Evolutionary conservation across 1,140 invertebrate species (phyloP), one percentile per base, ranked within the genome.

Genomic region (Apis florea): DNA sequence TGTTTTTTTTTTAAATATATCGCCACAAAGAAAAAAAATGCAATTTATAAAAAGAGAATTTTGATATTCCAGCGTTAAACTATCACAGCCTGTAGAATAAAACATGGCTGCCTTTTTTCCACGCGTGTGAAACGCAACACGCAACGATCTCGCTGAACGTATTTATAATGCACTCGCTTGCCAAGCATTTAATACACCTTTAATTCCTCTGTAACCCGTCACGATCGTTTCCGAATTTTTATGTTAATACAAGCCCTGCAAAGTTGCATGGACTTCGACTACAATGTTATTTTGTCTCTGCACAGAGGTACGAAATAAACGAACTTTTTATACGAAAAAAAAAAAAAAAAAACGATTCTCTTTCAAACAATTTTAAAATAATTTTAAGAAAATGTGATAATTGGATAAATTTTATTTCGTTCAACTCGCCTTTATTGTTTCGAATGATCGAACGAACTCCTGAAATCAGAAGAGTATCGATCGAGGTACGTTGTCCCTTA

Each of bases 241-340:
- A 26, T 31, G 17, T 79, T 51, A 63, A 15, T 40, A 53, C 12
- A 66, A 68, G 19, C 24, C n/a, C 31, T 68, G 61, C 53, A n/a
- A 24, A 63, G 9, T 49, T 51, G 73, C 21, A 61, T 31, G 12
- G 26, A 21, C 72, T 61, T 53, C 13, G 40, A 26, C 17, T 40
- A 47, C 73, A 76, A 84, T 84, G 75, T 89, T 84, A 74, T 24
- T 40, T 61, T 61, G 69, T 64, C 58, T 72, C 58, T 63, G 78
- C 59, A 66, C 59, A 49, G 51, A 74, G n/a, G 59, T 80, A 47
- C 70, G 63, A 85, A 88, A 86, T 88, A 89, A 89, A 89, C 80
- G 73, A 89, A 88, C 79, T 84, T 88, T 86, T 83, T 77, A 86
- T 68, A n/a, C 56, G 64, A 82, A 24, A 75, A 56, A 21, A 59